Conservation (phyloP, 2,113 vertebrate species). For the Phalacrocorax aristotelis region DNA sequence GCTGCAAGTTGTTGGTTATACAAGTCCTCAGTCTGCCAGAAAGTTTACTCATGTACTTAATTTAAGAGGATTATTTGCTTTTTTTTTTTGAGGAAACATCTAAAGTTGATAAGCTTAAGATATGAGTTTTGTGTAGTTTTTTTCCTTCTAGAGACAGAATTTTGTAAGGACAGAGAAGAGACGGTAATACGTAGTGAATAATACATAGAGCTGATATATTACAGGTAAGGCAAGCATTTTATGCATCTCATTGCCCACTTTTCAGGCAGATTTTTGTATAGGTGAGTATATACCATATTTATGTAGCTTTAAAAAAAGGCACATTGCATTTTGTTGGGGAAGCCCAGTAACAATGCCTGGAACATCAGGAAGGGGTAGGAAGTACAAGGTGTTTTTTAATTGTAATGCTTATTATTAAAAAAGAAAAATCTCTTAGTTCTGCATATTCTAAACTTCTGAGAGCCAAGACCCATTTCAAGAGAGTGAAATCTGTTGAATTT, state of each 20-base stretch:
- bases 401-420: neutral
- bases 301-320: neutral
- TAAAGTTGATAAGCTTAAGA: neutral
- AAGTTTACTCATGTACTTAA: neutral
- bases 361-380: neutral
- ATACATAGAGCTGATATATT: neutral
- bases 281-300: neutral
- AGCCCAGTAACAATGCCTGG: neutral
- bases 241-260: neutral
- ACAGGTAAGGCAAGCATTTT: neutral
- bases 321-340: neutral
- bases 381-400: neutral
- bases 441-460: neutral
- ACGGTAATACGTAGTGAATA: neutral
- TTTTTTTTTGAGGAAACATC: neutral
- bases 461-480: neutral
- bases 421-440: neutral
- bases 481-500: neutral
- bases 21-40: neutral
- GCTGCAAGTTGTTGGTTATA: neutral
- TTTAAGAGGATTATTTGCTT: neutral
- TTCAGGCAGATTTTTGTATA: neutral
- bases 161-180: neutral
- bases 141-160: neutral
- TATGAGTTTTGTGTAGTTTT: neutral